Base-by-base conservation (phyloP, 2,113 vertebrate genomes). In the Gadus macrocephalus region DNA sequence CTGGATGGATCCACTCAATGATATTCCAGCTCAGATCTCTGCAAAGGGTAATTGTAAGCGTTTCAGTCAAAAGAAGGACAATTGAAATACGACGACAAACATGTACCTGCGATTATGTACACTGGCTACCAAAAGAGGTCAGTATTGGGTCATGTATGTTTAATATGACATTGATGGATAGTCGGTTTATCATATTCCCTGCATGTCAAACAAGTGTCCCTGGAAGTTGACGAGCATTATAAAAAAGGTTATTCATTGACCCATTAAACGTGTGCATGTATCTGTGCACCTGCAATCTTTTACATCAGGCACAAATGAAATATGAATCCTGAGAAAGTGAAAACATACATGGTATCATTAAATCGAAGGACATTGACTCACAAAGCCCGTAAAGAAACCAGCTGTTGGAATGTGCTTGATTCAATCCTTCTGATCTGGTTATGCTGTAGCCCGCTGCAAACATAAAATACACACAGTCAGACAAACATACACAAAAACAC, bases 1-100 rank as follows among this genome's bases (percentile, higher is more conserved):
- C 94, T 0, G 93, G 90, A 79, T 98, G 95, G 70, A 98, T 95
- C 74, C 89, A 91, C 49, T 90, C 89, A 53, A 98, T 96, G 75
- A 62, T 72, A 65, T 98, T 98, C 93, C 94, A 95, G 69, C 97
- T 98, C 35, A 98, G 90, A 84, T 98, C 96, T 60, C 97, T 98
- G 84, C 12, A 84, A 64, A 83, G 35, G 70, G 15, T 66, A 20
- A 74, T 19, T 19, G 27, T 19, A 65, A 16, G 38, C 4, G 25
- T 20, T 68, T 67, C 53, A 56, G 16, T 62, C 14, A 2, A 71
- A 58, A 12, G 53, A 8, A 66, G 65, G 16, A 56, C 0, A 74
- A 70, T 64, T 59, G 15, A 17, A 68, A 62, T 60, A 1, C 31
- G 42, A 49, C 11, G 42, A 49, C 42, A 49, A 12, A 49, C 42